Evolutionary conservation across 53 echinoderm and acorn worm genomes (phyloP), one percentile per base, ranked within the genome.

Genomic region (Stichopus horrens): DNA sequence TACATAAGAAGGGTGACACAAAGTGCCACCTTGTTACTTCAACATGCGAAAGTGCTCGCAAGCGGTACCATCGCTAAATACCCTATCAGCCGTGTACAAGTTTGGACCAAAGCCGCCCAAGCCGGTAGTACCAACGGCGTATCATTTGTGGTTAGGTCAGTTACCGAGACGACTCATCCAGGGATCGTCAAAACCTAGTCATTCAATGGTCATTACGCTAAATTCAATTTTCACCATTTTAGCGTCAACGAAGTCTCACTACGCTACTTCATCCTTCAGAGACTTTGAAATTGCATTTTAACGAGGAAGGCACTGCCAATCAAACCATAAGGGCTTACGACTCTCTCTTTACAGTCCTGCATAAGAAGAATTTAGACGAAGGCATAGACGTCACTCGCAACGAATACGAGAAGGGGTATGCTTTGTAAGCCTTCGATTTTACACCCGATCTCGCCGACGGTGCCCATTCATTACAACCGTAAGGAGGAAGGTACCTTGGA

Each of bases 391-490:
- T n/a, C n/a, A n/a, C n/a, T n/a, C n/a, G n/a, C n/a, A n/a, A n/a
- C n/a, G 76, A 37, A 2, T 76, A 76, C 7, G 76, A 76, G 10
- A 58, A 68, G 67, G 90, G 90, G 13, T 86, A 21, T 18, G 67
- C 86, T 13, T 55, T 90, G 54, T 90, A 82, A 22, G 86, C 86
- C 0, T 95, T 93, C 82, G 95, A 95, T 84, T 23, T 95, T n/a
- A 89, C 93, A 20, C 90, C 93, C 9, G 95, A 95, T 55, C 54
- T 95, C 10, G 92, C 93, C 3, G 52, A 89, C 18, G 91, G 93
- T 0, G 88, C 88, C 21, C 95, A 95, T n/a, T n/a, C n/a, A n/a
- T 68, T 93, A 89, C 54, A 95, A 90, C 74, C 74, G 89, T 4
- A 86, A 91, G 8, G 77, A 86, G 22, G 77, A 86, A 53, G 90